Base-by-base conservation (phyloP, 2,797 vertebrate species). In the Enteromius fasciolatus region DNA sequence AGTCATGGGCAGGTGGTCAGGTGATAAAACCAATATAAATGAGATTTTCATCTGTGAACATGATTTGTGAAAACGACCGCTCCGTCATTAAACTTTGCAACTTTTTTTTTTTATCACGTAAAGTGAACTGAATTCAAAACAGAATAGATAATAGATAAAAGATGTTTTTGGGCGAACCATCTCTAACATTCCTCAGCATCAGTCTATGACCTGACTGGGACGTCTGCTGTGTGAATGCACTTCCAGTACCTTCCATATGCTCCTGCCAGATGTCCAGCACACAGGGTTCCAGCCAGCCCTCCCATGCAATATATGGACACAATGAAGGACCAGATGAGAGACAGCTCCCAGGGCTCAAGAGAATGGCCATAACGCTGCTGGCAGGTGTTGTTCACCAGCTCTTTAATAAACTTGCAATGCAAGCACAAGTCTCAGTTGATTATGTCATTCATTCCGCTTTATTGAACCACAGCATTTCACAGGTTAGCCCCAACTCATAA, bases 311-410 rank as follows among this genome's bases (percentile, higher is more conserved):
- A 95, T 77, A 93, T 80, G 2, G 94, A 95, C 20, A 95, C 78
- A 0, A 85, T 92, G 89, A 94, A 93, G 80, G 94, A 94, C 93
- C 94, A 95, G 86, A 94, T 93, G 54, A 94, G 87, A 20, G 89
- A 91, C n/a, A 94, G 5, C 80, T 93, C 87, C 92, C 91, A 90
- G n/a, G 76, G 50, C 67, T 92, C 87, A 78, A 94, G 46, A 63
- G 76, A 61, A 17, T 87, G 9, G 4, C 66, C 39, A 25, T 95
- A 94, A 41, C 92, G 91, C 59, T 91, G 52, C 52, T 80, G 20
- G 48, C 93, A 94, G 1, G 93, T 94, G 70, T 64, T 57, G 87
- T 95, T 95, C 86, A 94, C 89, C 86, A 94, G 87, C 61, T 90
- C 87, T 87, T 93, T 92, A 84, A 95, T 93, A 73, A 92, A 94